Evolutionary conservation across 2,113 vertebrate species (phyloP), one percentile per base, ranked within the genome.

Genomic region (Sterna hirundo): DNA sequence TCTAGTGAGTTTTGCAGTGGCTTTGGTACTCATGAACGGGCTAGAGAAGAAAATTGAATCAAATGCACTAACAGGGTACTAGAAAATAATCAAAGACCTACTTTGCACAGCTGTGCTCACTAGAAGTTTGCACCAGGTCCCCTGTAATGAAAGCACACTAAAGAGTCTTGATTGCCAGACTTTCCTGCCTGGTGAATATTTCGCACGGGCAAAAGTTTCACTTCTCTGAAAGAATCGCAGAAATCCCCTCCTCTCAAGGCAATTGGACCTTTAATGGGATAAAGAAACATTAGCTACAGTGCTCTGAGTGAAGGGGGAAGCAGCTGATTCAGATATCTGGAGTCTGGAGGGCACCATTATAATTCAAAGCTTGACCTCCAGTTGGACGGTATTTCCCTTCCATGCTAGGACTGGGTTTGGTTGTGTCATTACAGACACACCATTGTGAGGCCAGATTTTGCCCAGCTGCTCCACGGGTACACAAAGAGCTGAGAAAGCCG

Each of bases 401-500:
- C 84, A 42, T 15, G 9, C 66, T 83, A 83, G 75, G 89, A 13
- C 82, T 94, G 89, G 87, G 61, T 94, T 94, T 91, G 65, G 80
- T 94, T 78, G 86, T 96, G 89, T 95, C 75, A 30, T 86, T 94
- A 96, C 91, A 97, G 94, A 80, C 85, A 8, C 75, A 88, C 75
- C 69, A 96, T 96, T 97, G 93, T 94, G 79, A 93, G 64, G 70
- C 84, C 95, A 97, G 93, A 97, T 96, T 96, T 94, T 92, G 95
- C 93, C 94, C 95, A 95, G 94, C 96, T 96, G 96, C 96, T 96
- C 40, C 83, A 52, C 0, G 61, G 91, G 66, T 57, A 66, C 91
- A 91, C 86, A 96, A 97, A 96, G 84, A 87, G 84, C 93, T 94
- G 84, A 89, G 91, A 95, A 97, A 95, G 79, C 94, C 91, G 93